Base-by-base conservation (phyloP, 2,888 invertebrate species). In the Acheta domesticus region DNA sequence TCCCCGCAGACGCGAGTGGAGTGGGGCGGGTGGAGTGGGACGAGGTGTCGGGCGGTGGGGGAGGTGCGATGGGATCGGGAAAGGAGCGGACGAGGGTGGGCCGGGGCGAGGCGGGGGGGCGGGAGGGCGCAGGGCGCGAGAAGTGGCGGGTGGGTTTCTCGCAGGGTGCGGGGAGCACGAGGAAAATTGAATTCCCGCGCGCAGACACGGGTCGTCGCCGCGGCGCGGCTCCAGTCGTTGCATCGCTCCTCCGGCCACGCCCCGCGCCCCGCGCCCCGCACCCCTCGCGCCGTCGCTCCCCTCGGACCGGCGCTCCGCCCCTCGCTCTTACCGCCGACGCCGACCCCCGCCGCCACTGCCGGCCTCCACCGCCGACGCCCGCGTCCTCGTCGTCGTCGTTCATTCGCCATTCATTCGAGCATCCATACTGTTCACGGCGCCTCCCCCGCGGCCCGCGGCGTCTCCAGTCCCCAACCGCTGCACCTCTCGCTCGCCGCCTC, bases 321-420 rank as follows among this genome's bases (percentile, higher is more conserved):
- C 36, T 36, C 36, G 36, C 36, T 36, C 36, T 36, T 36, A 36
- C 5, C 36, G 5, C 36, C n/a, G 62, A 3, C 62, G 11, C 16
- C 14, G 62, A 50, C 19, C 50, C 19, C 14, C 19, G n/a, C n/a
- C n/a, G n/a, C n/a, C n/a, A n/a, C n/a, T n/a, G n/a, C n/a, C n/a
- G n/a, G n/a, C n/a, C 50, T 2, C 62, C 16, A 0, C n/a, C 16
- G 62, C 62, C 62, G 62, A 2, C 50, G 50, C 50, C 62, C 16
- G 4, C 1, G 62, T 62, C 62, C 16, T 36, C 62, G 8, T 19
- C 62, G 62, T 36, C 62, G 62, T n/a, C 62, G 62, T 62, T 62
- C 62, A 62, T 62, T 62, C n/a, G 62, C 62, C 62, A 62, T 62
- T 62, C 62, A 62, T 62, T 62, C 16, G 62, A 62, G 62, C 62